These are phyloP conservation scores for Alaudala cheleensis DNA, from an alignment of 2,113 vertebrate genomes.

Conservation along the genomic window DNA sequence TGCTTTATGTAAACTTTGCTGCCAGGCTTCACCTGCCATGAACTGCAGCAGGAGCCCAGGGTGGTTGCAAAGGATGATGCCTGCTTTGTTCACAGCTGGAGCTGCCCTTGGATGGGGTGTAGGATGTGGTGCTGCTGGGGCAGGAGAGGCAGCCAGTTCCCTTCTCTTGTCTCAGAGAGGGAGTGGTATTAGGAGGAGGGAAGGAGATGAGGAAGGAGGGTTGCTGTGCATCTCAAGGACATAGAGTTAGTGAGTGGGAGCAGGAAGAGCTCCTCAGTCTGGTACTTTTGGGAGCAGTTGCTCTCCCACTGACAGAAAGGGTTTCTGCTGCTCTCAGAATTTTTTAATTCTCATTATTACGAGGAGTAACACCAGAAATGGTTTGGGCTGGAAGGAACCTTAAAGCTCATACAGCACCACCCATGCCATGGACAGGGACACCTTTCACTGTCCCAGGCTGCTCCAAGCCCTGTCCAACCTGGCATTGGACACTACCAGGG, in stretches of 20 bases:
- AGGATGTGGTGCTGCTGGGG: neutral
- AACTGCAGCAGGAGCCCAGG: neutral
- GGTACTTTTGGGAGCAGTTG: neutral
- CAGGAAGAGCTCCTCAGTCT: neutral
- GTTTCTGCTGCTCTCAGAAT: neutral
- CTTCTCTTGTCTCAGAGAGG: neutral
- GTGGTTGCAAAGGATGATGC: neutral
- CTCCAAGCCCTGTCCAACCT: rapidly evolving
- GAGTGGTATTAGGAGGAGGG: neutral
- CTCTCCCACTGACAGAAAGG: neutral
- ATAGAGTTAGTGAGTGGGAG: rapidly evolving
- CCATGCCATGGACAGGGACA: neutral
- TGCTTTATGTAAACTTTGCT: neutral
- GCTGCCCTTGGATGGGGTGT: neutral
- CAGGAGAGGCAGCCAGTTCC: neutral
- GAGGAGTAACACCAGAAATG: too few relatives aligned
- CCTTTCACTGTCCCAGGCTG: rapidly evolving
- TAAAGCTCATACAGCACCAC: rapidly evolving
- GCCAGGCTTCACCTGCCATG: neutral
- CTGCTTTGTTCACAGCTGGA: neutral
- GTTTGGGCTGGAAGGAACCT: neutral
- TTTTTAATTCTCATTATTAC: neutral
- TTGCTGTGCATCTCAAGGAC: neutral
- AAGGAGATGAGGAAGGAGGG: neutral
- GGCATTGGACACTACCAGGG: neutral